A percentile compares a stretch with the other conserved stretches of the same genome.
Evolutionary conservation across 2,888 invertebrate genomes (phyloP).

Genomic region (Platycnemis pennipes): DNA sequence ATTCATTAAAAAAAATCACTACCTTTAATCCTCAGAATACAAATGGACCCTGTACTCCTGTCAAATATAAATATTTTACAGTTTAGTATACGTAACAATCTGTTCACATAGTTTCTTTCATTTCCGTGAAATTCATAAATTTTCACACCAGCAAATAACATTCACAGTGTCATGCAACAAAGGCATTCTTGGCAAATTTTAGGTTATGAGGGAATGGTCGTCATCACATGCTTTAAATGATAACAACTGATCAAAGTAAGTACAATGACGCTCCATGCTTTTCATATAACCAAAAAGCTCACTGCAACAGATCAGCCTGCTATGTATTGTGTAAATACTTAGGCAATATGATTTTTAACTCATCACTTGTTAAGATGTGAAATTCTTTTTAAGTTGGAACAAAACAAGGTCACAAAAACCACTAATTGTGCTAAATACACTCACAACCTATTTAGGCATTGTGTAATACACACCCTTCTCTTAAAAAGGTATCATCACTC

Average conservation of each 20-base stretch:
- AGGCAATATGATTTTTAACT: background rate
- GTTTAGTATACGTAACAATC: conserved; percentile 66
- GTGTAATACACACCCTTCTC: conserved; percentile 38
- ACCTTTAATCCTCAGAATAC: conserved; percentile 65
- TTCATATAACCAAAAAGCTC: conserved; percentile 5
- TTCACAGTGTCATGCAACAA: conserved; percentile 62
- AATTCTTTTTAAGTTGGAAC: background rate
- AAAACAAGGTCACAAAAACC: conserved; percentile 9
- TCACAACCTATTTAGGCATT: conserved; percentile 34
- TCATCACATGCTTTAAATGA: conserved; percentile 57
- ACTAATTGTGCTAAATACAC: background rate
- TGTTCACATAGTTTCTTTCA: conserved; percentile 44
- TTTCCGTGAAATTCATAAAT: conserved; percentile 40
- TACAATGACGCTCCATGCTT: conserved; percentile 24
- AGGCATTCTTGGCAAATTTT: conserved; percentile 66
- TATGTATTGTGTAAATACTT: background rate
- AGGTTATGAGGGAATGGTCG: conserved; percentile 35
- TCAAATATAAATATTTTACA: conserved; percentile 67
- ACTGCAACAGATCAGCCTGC: background rate
- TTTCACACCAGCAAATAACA: conserved; percentile 55
- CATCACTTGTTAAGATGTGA: background rate
- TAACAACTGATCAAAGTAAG: background rate
- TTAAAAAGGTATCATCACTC: conserved; percentile 14
- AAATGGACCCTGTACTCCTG: conserved; percentile 68
- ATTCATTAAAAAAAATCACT: conserved; percentile 63